Base-by-base conservation (phyloP, 2,888 invertebrate species). In the Eucriotettix oculatus region DNA sequence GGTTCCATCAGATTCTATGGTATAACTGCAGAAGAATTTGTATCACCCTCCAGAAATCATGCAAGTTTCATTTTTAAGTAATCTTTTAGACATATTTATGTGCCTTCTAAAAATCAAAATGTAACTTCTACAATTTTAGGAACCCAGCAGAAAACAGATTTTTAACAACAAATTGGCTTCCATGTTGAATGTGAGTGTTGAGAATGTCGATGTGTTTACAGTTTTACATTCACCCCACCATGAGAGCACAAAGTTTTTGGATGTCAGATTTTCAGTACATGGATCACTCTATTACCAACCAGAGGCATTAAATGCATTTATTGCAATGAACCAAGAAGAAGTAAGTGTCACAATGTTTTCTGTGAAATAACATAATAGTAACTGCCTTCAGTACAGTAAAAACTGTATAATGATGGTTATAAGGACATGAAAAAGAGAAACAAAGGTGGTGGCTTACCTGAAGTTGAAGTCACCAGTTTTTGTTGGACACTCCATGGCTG, bases 171-270 rank as follows among this genome's bases (percentile, higher is more conserved):
- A 79, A 57, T 71, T 91, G 58, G 80, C 91, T 0, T 75, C 79
- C 63, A 80, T 90, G 57, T 81, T 94, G 67, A 89, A 89, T 68
- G 85, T 87, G 0, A 86, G 87, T 0, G 71, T 83, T 61, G 82
- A 86, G 56, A 91, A 94, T 70, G 90, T 99, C 0, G 94, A 96
- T 70, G 86, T 98, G 0, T 95, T 98, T 71, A 96, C 96, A 0
- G 90, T 97, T 1, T 79, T 92, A 42, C 81, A 81, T 66, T 84
- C 86, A 16, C 80, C 80, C 1, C 74, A 75, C 52, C 76, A 77
- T 61, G 69, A 72, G 12, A 68, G 70, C 66, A 59, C 58, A 1
- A 78, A 79, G 1, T 79, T 84, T 11, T 74, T 92, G 63, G 96
- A 97, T 69, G 87, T 97, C 0, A 78, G 95, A 65, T 97, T 88